These are phyloP conservation scores for Cromileptes altivelis DNA, from an alignment of 2,113 vertebrate species.

Conservation along the genomic window DNA sequence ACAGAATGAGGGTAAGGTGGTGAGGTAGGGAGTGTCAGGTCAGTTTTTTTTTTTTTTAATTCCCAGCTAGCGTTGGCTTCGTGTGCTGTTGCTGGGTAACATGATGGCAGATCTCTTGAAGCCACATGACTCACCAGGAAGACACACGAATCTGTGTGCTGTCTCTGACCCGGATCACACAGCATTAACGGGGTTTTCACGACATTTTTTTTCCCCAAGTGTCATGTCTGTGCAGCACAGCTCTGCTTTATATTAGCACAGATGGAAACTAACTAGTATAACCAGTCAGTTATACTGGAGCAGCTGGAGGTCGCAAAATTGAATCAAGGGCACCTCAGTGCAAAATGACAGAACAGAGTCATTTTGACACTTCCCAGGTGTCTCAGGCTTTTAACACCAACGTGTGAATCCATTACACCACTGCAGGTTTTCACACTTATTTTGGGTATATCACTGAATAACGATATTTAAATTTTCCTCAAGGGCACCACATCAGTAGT, in stretches of 20 bases:
- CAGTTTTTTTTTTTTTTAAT: not conserved
- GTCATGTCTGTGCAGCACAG: not conserved
- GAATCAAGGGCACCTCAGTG: not conserved
- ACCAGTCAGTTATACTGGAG: not conserved
- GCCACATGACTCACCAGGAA: conserved; percentile 21
- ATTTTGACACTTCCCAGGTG: not conserved
- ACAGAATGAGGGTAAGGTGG: conserved; percentile 64
- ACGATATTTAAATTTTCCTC: not conserved
- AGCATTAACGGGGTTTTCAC: not conserved
- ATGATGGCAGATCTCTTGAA: conserved; percentile 24
- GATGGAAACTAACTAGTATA: conserved; percentile 3
- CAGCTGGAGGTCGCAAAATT: conserved; percentile 1
- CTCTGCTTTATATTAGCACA: not conserved
- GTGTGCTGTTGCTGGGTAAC: conserved; percentile 28
- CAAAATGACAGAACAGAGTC: not conserved
- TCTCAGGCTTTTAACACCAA: conserved; percentile 17
- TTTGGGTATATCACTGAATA: not conserved
- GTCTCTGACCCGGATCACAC: conserved; percentile 9
- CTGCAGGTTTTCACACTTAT: not conserved
- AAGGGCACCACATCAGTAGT: not conserved
- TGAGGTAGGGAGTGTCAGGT: conserved; percentile 5
- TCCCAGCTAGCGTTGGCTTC: not conserved
- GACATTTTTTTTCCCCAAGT: not conserved
- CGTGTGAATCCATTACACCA: conserved; percentile 10
- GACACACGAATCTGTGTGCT: not conserved